Evolutionary conservation across 1,140 invertebrate genomes (phyloP).

Genomic region (Drosophila mojavensis): DNA sequence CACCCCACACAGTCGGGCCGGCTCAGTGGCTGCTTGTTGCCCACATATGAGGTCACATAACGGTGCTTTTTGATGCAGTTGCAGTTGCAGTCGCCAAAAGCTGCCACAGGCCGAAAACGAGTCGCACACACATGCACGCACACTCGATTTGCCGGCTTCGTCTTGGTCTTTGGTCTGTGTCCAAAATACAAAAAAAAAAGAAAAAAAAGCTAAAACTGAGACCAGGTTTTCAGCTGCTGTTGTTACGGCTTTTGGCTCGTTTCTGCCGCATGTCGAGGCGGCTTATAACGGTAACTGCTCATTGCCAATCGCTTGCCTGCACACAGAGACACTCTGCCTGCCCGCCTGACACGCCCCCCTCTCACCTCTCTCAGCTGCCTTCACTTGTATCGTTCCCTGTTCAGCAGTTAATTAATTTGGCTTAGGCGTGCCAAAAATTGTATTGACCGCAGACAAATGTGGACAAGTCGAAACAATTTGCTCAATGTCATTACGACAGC

Average conservation of each 20-base stretch:
- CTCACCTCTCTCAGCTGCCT: neutral
- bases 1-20: neutral
- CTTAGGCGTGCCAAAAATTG: conserved; percentile 68
- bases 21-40: conserved; percentile 34
- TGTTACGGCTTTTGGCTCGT: conserved; percentile 16
- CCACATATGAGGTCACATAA: conserved; percentile 75
- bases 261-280: conserved; percentile 22
- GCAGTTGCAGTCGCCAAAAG: conserved; percentile 34
- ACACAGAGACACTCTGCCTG: conserved; percentile 8
- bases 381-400: conserved; percentile 13
- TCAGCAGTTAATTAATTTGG: conserved; percentile 68
- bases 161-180: conserved; percentile 17
- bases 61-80: conserved; percentile 50
- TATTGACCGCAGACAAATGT: conserved; percentile 46
- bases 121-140: conserved; percentile 32
- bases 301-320: conserved; percentile 33
- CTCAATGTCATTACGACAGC: neutral
- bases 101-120: conserved; percentile 66
- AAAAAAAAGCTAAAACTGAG: conserved; percentile 11
- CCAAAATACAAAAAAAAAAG: neutral
- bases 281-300: conserved; percentile 48
- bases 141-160: conserved; percentile 31
- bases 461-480: conserved; percentile 39
- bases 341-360: conserved; percentile 3
- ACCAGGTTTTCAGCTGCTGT: conserved; percentile 25